Evolutionary conservation across 2,888 invertebrate species (phyloP).

Genomic region (Erebia palarica): DNA sequence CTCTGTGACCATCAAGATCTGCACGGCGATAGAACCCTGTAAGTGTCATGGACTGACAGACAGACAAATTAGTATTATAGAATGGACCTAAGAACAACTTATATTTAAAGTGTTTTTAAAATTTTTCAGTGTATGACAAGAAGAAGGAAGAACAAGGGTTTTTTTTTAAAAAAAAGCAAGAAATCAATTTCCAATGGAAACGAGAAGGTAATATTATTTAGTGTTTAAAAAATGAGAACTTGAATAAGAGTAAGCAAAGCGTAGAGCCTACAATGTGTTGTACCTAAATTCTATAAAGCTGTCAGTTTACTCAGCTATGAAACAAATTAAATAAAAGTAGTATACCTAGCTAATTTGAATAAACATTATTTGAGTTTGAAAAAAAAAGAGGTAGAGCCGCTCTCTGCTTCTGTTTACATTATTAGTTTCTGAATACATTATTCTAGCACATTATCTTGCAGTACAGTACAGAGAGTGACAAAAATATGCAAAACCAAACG

Average conservation of each 20-base stretch:
- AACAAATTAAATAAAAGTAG: too few relatives aligned
- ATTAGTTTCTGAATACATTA: too few relatives aligned
- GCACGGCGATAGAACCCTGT: not conserved
- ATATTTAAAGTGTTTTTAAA: not conserved
- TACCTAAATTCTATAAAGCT: too few relatives aligned
- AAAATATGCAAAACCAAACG: too few relatives aligned
- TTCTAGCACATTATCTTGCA: too few relatives aligned
- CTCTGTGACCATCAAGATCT: not conserved
- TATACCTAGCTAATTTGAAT: too few relatives aligned
- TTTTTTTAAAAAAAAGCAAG: not conserved
- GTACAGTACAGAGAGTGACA: too few relatives aligned
- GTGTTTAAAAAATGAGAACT: not conserved
- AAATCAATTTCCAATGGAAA: not conserved
- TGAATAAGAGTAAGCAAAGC: not conserved
- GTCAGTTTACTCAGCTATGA: too few relatives aligned
- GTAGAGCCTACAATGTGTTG: too few relatives aligned
- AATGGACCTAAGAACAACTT: not conserved
- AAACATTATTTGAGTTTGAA: too few relatives aligned
- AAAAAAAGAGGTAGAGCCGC: too few relatives aligned
- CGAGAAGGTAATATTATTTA: not conserved
- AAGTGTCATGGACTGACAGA: not conserved
- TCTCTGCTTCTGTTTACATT: too few relatives aligned
- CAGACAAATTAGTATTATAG: not conserved
- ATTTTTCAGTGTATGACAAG: not conserved
- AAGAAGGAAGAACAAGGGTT: not conserved